Conservation (phyloP, 1,140 invertebrate species). For the Lethrus apterus region DNA sequence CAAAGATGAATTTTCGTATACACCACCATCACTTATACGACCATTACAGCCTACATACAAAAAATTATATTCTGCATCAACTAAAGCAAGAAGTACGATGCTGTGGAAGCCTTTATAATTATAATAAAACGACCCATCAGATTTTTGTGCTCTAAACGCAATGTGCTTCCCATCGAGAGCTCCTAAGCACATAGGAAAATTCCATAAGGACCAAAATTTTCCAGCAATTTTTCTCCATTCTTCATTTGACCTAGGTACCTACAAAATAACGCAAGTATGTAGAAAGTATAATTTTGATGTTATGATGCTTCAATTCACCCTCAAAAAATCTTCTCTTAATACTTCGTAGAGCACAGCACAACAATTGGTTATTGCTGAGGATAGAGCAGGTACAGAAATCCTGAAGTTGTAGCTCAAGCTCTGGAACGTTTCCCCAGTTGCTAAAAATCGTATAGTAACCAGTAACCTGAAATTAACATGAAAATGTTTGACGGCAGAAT, state of each 20-base stretch:
- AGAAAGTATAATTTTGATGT: no score
- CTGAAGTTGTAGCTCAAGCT: slow-evolving; percentile 26
- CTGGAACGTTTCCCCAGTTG: slow-evolving; percentile 18
- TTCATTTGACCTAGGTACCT: neutral
- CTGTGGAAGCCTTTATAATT: slow-evolving; percentile 42
- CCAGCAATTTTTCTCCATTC: slow-evolving; percentile 25
- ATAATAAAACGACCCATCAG: slow-evolving; percentile 37
- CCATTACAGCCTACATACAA: slow-evolving; percentile 40
- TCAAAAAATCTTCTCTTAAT: no score
- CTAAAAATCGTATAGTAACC: slow-evolving; percentile 29
- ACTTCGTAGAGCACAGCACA: slow-evolving; percentile 23
- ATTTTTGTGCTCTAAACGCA: slow-evolving; percentile 30
- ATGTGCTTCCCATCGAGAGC: slow-evolving; percentile 43
- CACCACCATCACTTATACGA: slow-evolving; percentile 34
- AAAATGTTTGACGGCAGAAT: no score
- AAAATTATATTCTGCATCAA: slow-evolving; percentile 40
- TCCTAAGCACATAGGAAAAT: slow-evolving; percentile 41
- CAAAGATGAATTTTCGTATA: neutral
- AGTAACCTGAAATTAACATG: slow-evolving; percentile 22
- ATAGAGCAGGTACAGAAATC: slow-evolving; percentile 24
- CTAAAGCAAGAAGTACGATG: slow-evolving; percentile 40
- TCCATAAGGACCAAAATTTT: slow-evolving; percentile 29
- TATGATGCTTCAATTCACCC: no score
- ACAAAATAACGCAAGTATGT: no score
- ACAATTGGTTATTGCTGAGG: slow-evolving; percentile 27